Evolutionary conservation across 2,888 invertebrate species (phyloP).

Genomic region (Dryobota labecula): DNA sequence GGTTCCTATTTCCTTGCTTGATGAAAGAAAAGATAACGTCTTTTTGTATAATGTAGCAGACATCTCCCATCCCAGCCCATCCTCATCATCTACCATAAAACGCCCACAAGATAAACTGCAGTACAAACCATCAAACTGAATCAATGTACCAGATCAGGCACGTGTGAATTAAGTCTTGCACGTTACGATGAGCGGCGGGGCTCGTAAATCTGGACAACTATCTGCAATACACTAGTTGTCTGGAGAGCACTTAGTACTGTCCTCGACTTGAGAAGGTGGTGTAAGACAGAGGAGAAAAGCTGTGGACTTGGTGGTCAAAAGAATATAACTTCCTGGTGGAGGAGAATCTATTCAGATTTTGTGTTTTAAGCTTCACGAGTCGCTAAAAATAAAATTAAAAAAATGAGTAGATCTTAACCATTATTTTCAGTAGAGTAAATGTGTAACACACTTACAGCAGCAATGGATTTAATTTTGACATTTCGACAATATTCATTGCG

Average conservation of each 20-base stretch:
- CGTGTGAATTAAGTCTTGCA: slow-evolving; percentile 63
- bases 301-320: not conserved
- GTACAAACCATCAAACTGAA: slow-evolving; percentile 24
- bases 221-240: slow-evolving; percentile 84
- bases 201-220: slow-evolving; percentile 85
- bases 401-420: not conserved
- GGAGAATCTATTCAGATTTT: not conserved
- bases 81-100: slow-evolving; percentile 12
- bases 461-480: too few relatives aligned
- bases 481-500: too few relatives aligned
- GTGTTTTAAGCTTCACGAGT: not conserved
- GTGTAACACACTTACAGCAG: too few relatives aligned
- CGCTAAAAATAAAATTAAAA: not conserved
- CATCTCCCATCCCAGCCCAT: too few relatives aligned
- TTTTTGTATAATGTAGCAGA: too few relatives aligned
- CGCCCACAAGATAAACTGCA: slow-evolving; percentile 28
- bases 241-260: slow-evolving; percentile 87
- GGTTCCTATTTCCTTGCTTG: too few relatives aligned
- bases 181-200: slow-evolving; percentile 70
- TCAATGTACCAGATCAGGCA: slow-evolving; percentile 56
- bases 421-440: too few relatives aligned
- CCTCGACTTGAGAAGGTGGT: slow-evolving; percentile 74
- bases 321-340: not conserved
- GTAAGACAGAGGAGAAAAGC: slow-evolving; percentile 46
- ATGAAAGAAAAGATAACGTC: too few relatives aligned